A percentile compares a stretch with the other conserved stretches of the same genome.
Conservation (phyloP, 2,797 vertebrate genomes). For the Kryptolebias ocellatus region DNA sequence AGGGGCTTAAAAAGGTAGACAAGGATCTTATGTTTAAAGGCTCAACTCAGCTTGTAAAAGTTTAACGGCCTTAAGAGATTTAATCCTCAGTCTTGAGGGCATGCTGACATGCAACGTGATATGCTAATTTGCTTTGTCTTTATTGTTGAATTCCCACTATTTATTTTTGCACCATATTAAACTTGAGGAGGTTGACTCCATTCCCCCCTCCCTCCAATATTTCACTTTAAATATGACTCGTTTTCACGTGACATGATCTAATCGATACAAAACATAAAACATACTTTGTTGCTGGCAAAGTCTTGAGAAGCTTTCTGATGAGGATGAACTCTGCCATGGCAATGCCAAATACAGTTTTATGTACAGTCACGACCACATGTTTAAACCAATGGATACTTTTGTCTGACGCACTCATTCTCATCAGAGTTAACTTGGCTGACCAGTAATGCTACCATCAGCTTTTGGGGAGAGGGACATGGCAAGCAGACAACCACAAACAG, state of each 20-base stretch:
- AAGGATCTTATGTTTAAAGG: not conserved
- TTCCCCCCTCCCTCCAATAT: not conserved
- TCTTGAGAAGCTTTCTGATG: conserved; percentile 49
- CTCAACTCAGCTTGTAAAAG: conserved; percentile 20
- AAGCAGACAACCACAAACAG: conserved; percentile 74
- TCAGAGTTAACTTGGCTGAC: conserved; percentile 76
- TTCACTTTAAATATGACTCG: conserved; percentile 42
- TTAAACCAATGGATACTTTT: conserved; percentile 46
- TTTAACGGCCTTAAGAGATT: conserved; percentile 9
- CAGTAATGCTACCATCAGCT: conserved; percentile 73
- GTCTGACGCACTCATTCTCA: conserved; percentile 53
- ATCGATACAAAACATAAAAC: conserved; percentile 39
- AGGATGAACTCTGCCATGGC: conserved; percentile 55
- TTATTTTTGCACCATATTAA: conserved; percentile 14
- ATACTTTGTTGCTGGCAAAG: not conserved
- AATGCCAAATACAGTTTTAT: conserved; percentile 62
- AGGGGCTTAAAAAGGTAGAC: not conserved
- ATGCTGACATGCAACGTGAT: conserved; percentile 65
- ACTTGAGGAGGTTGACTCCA: conserved; percentile 23
- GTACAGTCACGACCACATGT: conserved; percentile 48
- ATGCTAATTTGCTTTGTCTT: conserved; percentile 31
- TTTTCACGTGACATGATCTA: conserved; percentile 37
- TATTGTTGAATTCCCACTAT: conserved; percentile 34
- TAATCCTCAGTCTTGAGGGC: conserved; percentile 46
- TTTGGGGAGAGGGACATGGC: conserved; percentile 74